phyloP scores from a whole-genome alignment of 2,797 vertebrate genomes.

The Okamejei kenojei region DNA sequence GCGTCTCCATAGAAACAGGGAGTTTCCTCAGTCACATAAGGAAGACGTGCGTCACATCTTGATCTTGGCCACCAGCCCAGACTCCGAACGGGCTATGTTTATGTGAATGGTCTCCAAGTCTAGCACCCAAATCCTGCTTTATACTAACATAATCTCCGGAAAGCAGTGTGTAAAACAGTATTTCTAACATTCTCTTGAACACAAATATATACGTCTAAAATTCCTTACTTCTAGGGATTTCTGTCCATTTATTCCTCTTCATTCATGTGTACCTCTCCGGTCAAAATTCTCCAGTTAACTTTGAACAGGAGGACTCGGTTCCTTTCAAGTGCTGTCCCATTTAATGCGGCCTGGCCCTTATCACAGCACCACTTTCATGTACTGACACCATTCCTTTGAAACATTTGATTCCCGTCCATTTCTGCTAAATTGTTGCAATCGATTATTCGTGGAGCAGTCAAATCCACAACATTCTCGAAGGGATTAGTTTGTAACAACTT shows the following conservation, averaged over 20 bases:
- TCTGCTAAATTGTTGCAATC: neutral
- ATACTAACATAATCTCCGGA: neutral
- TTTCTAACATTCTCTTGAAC: neutral
- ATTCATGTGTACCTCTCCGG: neutral
- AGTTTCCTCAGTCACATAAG: slow-evolving; percentile 43
- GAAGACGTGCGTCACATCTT: slow-evolving; percentile 37
- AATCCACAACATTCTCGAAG: neutral
- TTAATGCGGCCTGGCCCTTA: too few relatives aligned
- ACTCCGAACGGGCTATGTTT: neutral
- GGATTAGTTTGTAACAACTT: neutral
- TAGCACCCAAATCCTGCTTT: neutral
- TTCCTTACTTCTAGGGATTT: neutral
- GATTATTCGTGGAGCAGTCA: neutral
- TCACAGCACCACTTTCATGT: too few relatives aligned
- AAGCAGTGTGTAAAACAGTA: neutral
- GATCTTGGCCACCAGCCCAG: neutral
- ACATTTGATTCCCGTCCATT: too few relatives aligned
- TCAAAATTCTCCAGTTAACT: neutral
- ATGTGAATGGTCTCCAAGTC: slow-evolving; percentile 7
- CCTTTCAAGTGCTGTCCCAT: too few relatives aligned
- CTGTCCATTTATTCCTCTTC: neutral
- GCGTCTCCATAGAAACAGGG: slow-evolving; percentile 38
- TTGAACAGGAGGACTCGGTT: too few relatives aligned
- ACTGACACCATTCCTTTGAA: too few relatives aligned
- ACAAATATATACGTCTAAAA: neutral